phyloP scores from a whole-genome alignment of 2,797 vertebrate genomes.

The Muscicapa comitata region DNA sequence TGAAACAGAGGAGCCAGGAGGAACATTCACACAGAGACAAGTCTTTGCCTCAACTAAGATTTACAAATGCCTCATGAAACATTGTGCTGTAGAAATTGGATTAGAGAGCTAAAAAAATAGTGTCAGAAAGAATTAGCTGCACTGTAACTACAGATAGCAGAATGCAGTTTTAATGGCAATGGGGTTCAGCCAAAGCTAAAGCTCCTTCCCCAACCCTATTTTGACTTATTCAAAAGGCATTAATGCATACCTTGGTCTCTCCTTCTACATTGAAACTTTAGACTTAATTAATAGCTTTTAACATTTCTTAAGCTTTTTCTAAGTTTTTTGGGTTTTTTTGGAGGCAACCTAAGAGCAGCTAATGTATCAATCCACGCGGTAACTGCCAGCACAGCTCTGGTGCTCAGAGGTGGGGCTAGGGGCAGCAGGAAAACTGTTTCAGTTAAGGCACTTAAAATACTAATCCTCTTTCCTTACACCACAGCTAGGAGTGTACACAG shows the following conservation, averaged over 20 bases:
- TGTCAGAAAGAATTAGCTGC: conserved; percentile 29
- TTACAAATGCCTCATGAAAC: neutral
- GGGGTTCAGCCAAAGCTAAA: neutral
- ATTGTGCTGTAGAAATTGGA: neutral
- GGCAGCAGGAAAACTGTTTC: neutral
- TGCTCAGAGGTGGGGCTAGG: neutral
- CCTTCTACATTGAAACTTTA: neutral
- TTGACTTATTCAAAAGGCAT: neutral
- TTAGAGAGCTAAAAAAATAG: neutral
- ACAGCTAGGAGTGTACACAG: neutral
- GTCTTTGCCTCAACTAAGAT: neutral
- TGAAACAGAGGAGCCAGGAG: neutral
- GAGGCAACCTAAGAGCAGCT: neutral
- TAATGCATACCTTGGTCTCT: neutral
- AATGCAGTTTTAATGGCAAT: neutral
- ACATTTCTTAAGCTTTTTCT: neutral
- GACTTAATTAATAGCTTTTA: neutral
- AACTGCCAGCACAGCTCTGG: neutral
- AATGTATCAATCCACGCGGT: neutral
- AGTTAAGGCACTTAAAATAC: neutral
- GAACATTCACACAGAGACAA: neutral
- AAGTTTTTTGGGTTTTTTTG: too few relatives aligned
- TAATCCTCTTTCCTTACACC: neutral
- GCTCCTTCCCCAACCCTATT: neutral
- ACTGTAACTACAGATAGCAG: neutral